phyloP scores from a whole-genome alignment of 2,113 vertebrate genomes.

The Muscicapa adusta region DNA sequence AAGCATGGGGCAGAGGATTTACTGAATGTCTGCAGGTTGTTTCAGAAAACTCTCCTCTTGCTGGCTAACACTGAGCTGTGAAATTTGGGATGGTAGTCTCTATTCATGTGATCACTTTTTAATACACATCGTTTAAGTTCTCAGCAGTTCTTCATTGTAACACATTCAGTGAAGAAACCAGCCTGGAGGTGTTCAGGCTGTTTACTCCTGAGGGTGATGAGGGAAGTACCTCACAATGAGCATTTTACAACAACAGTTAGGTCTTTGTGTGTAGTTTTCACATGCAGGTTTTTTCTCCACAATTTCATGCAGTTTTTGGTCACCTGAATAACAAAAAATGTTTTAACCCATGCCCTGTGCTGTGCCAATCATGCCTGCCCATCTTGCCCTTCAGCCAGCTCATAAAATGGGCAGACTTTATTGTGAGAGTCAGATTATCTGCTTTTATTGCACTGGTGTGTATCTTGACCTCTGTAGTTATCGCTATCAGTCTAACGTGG shows the following conservation, averaged over 20 bases:
- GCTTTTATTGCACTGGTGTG: not conserved
- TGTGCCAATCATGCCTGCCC: not conserved
- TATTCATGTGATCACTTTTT: not conserved
- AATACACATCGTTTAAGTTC: not conserved
- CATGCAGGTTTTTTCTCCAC: not conserved
- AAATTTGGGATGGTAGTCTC: not conserved
- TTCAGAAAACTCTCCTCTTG: not conserved
- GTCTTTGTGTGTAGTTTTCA: not conserved
- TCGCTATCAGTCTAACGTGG: not conserved
- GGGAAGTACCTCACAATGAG: not conserved
- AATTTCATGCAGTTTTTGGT: not conserved
- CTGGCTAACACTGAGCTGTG: not conserved
- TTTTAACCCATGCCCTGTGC: not conserved
- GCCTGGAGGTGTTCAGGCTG: not conserved
- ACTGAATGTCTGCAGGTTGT: not conserved
- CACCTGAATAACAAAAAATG: not conserved
- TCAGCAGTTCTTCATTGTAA: not conserved
- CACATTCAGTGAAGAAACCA: not conserved
- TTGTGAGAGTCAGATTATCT: not conserved
- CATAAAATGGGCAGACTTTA: not conserved
- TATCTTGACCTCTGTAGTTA: not conserved
- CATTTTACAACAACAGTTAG: not conserved
- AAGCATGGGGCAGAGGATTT: not conserved
- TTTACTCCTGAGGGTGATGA: not conserved
- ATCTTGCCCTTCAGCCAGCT: not conserved